Evolutionary conservation across 1,140 invertebrate species (phyloP), one percentile per base, ranked within the genome.

Genomic region (Scaptomyza pallida): DNA sequence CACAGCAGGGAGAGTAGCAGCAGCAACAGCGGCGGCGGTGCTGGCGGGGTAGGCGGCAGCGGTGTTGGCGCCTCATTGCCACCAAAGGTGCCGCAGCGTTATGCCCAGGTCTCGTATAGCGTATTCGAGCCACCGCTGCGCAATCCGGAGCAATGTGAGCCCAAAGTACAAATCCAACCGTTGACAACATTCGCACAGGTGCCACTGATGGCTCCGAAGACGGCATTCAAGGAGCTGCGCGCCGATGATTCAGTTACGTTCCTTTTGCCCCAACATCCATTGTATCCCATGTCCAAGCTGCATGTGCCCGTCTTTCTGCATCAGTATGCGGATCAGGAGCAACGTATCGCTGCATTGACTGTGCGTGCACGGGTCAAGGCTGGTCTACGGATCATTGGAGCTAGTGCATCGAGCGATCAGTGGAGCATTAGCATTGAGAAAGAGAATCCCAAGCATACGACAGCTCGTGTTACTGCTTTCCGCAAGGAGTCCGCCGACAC

Each of bases 301-400:
- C 96, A 97, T 91, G 93, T 97, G 1, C 96, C 97, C 2, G 96
- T 97, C 1, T 97, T 96, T 83, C 92, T 97, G n/a, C 95, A 96
- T 43, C 93, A 94, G 26, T 93, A 94, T 72, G 85, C 93, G 61
- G 92, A 93, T 60, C 93, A 94, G 67, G 92, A 93, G 54, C 93
- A 94, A 30, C 77, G 93, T 10, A 93, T 97, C 57, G 94, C 96
- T 44, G 95, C 95, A 3, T 96, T 98, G 83, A 94, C 96, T 71
- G 94, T 98, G 71, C 96, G 97, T 83, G 96, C 96, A 43, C 94
- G 96, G 72, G 96, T 98, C 15, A 97, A 97, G 90, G 96, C 95
- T 45, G 97, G 97, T 1, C 90, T 98, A 30, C 93, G 95, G 68
- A 94, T 98, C 71, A 92, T 97, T 78, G 96, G 96, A 51, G 97